Conservation (phyloP, 2,113 vertebrate genomes). For the Mustelus asterias region DNA sequence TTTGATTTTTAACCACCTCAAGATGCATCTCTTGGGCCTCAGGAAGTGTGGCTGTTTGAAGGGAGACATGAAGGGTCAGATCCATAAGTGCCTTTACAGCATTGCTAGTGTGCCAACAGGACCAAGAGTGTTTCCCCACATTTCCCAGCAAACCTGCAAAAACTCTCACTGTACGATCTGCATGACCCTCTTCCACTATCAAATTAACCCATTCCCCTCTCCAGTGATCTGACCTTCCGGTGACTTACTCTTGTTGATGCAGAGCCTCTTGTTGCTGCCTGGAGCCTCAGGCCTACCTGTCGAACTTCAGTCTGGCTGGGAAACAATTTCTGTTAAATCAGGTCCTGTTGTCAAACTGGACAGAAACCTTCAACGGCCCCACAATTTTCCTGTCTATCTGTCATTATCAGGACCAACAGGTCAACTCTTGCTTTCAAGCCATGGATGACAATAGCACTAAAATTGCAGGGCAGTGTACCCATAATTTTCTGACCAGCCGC, state of each 20-base stretch:
- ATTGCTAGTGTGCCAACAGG: not conserved
- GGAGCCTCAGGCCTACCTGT: not conserved
- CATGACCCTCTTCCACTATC: not conserved
- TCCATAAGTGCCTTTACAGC: not conserved
- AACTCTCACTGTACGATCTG: not conserved
- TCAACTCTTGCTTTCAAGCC: not conserved
- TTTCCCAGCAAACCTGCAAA: not conserved
- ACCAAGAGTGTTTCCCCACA: not conserved
- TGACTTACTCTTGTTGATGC: not conserved
- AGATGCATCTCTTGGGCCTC: not conserved
- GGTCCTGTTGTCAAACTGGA: not conserved
- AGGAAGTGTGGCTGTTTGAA: not conserved
- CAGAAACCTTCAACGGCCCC: not conserved
- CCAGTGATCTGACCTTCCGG: not conserved
- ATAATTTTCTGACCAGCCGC: not conserved
- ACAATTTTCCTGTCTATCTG: not conserved
- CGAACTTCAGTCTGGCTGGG: not conserved
- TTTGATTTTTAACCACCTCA: not conserved
- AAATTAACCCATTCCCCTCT: not conserved
- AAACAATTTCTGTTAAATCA: not conserved
- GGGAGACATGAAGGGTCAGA: not conserved
- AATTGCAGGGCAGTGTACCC: not conserved
- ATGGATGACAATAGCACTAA: not conserved
- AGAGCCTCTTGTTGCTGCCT: not conserved
- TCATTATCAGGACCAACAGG: not conserved